These are phyloP conservation scores for Garra rufa DNA, from an alignment of 2,113 vertebrate species.

Conservation along the genomic window DNA sequence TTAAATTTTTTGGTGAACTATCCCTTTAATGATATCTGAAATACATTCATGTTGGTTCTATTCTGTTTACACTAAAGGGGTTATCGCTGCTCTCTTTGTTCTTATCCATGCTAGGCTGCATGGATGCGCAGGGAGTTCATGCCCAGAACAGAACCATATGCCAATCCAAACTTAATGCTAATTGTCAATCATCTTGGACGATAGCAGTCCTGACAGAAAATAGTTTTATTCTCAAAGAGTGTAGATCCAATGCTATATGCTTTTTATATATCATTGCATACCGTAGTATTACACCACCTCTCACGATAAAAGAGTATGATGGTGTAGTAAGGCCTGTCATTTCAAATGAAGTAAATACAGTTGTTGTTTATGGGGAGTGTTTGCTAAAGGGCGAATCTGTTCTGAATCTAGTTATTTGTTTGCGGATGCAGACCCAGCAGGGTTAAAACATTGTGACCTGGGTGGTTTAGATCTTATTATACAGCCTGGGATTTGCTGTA, in stretches of 20 bases:
- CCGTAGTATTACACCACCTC: background rate
- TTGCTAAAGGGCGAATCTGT: background rate
- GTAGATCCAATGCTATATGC: background rate
- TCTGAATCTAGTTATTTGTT: background rate
- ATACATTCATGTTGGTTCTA: no score
- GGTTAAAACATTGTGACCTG: conserved; percentile 11
- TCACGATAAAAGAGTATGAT: background rate
- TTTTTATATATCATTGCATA: background rate
- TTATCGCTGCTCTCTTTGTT: no score
- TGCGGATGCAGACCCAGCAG: background rate
- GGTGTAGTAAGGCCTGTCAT: background rate
- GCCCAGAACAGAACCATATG: no score
- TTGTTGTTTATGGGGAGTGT: background rate
- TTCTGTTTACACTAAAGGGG: no score
- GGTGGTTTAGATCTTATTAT: conserved; percentile 21
- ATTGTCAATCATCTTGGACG: no score
- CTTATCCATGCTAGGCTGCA: no score
- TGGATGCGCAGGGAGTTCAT: no score
- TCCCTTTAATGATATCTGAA: no score
- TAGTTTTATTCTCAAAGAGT: background rate
- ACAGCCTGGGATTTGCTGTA: conserved; percentile 7
- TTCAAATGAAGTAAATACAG: background rate
- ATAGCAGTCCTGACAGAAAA: no score
- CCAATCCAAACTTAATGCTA: no score
- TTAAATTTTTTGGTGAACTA: no score